Evolutionary conservation across 2,888 invertebrate genomes (phyloP).

Genomic region (Bimastos eiseni): DNA sequence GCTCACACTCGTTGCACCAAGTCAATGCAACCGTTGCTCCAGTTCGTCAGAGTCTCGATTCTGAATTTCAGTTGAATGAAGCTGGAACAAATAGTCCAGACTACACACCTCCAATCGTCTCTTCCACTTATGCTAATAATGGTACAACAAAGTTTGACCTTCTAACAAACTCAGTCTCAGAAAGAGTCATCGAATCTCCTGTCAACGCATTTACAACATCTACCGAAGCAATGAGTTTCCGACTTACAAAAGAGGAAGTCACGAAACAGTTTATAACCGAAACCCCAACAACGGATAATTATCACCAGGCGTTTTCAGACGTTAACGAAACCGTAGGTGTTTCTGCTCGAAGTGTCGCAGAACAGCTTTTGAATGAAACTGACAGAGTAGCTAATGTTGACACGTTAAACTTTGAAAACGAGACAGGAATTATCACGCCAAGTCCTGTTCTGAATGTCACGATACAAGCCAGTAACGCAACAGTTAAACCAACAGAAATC

Average conservation of each 20-base stretch:
- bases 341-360: not conserved
- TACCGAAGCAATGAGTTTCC: not conserved
- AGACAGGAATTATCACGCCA: not conserved
- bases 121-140: not conserved
- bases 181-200: not conserved
- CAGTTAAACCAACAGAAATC: not conserved
- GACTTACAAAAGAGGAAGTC: not conserved
- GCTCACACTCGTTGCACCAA: not conserved
- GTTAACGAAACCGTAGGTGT: not conserved
- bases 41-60: not conserved
- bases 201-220: not conserved
- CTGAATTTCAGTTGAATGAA: not conserved
- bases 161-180: not conserved
- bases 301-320: not conserved
- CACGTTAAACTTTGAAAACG: not conserved
- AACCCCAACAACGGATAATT: not conserved
- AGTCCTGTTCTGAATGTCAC: not conserved
- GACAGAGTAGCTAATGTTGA: not conserved
- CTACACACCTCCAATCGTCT: not conserved
- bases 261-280: not conserved
- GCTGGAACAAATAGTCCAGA: not conserved
- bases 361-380: not conserved
- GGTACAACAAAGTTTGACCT: not conserved
- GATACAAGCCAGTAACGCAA: not conserved
- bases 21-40: not conserved